Conservation (phyloP, 2,888 invertebrate species). For the Boloria selene region DNA sequence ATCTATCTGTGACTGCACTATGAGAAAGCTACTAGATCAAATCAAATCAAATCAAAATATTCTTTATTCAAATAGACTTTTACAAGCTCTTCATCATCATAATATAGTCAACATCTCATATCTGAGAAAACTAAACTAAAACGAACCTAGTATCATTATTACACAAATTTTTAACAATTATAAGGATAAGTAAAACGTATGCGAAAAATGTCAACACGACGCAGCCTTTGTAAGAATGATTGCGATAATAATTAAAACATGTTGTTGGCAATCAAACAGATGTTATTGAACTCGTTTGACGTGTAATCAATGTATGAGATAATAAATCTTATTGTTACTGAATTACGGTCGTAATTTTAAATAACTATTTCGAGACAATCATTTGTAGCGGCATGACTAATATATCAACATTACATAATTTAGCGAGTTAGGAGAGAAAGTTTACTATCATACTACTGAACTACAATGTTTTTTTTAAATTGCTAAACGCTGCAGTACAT, state of each 20-base stretch:
- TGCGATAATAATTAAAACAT: slow-evolving; percentile 20
- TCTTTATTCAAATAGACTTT: too few relatives aligned
- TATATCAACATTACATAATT: slow-evolving; percentile 47
- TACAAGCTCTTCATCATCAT: too few relatives aligned
- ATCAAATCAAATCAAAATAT: too few relatives aligned
- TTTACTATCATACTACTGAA: slow-evolving; percentile 30
- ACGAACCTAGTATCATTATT: too few relatives aligned
- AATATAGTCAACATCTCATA: too few relatives aligned
- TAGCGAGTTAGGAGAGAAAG: slow-evolving; percentile 55
- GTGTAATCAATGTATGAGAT: slow-evolving; percentile 8
- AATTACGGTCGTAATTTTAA: slow-evolving; percentile 12
- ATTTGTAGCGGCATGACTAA: slow-evolving; percentile 39
- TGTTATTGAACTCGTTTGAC: slow-evolving; percentile 36
- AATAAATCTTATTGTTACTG: not conserved
- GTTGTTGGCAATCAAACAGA: slow-evolving; percentile 21
- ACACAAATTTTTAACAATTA: too few relatives aligned
- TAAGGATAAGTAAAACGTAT: too few relatives aligned
- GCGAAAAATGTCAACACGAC: not conserved
- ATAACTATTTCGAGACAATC: slow-evolving; percentile 14
- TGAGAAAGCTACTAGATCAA: too few relatives aligned
- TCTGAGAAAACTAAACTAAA: too few relatives aligned
- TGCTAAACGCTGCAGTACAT: too few relatives aligned
- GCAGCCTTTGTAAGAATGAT: not conserved
- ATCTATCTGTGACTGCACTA: too few relatives aligned
- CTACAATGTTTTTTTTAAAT: not conserved